phyloP scores from a whole-genome alignment of 1,140 invertebrate species.

The Drosophila fuyamai region DNA sequence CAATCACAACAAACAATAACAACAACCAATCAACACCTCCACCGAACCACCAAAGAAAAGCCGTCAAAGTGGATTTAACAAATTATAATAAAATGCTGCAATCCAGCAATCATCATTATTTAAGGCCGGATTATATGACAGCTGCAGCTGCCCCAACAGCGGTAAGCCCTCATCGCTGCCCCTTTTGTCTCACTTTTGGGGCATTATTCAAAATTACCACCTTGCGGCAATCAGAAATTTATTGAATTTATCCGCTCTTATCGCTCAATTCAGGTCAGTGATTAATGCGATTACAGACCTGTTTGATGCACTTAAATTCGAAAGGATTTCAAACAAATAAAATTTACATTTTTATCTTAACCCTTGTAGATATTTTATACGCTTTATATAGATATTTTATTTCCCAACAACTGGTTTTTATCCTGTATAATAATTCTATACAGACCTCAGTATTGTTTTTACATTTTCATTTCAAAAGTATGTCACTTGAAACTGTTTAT shows the following conservation, averaged over 20 bases:
- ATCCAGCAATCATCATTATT: constrained; percentile 92
- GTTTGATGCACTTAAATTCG: background rate
- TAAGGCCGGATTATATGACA: constrained; percentile 95
- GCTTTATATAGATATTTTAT: no score
- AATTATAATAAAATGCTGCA: constrained; percentile 90
- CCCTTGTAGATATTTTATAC: no score
- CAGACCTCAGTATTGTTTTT: no score
- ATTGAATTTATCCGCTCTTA: constrained; percentile 1
- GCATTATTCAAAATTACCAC: background rate
- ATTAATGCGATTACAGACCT: background rate
- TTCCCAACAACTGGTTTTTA: no score
- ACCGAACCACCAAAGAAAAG: constrained; percentile 71
- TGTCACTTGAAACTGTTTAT: no score
- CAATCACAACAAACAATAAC: background rate
- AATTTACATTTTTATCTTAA: no score
- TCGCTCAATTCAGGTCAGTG: background rate
- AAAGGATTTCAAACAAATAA: background rate
- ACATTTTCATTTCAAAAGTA: no score
- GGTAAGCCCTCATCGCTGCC: constrained; percentile 87
- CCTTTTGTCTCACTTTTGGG: constrained; percentile 4
- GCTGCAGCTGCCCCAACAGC: constrained; percentile 93
- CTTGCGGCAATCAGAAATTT: background rate
- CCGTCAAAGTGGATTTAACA: constrained; percentile 85
- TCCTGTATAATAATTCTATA: no score
- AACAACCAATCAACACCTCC: constrained; percentile 42